These are phyloP conservation scores for Charadrius vociferus DNA, from an alignment of 2,113 vertebrate genomes.

Conservation along the genomic window DNA sequence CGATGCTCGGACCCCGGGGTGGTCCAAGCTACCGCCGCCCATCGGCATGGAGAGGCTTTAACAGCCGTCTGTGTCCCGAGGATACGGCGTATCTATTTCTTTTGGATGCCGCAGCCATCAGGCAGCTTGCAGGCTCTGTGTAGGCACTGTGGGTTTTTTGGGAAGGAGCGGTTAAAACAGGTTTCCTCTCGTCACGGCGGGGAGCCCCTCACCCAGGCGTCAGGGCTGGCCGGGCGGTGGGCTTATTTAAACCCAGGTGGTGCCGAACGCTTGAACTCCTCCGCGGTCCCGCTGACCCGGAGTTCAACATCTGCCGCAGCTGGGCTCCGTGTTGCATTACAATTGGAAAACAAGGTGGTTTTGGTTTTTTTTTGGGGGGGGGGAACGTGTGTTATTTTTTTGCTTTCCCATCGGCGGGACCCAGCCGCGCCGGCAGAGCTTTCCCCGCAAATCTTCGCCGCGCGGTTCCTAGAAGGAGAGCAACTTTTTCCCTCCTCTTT, in stretches of 20 bases:
- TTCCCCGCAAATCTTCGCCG: background rate
- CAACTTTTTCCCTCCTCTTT: conserved; percentile 42
- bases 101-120: fast-evolving
- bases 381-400: background rate
- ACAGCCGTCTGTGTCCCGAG: fast-evolving
- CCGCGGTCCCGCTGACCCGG: fast-evolving
- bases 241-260: background rate
- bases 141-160: background rate
- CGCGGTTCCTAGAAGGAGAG: conserved; percentile 34
- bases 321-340: background rate
- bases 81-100: fast-evolving
- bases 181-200: fast-evolving
- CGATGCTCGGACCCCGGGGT: background rate
- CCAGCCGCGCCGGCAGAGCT: fast-evolving
- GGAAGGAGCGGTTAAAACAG: fast-evolving
- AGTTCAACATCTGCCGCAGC: background rate
- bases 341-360: background rate
- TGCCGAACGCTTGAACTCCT: background rate
- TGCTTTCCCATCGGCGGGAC: fast-evolving
- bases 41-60: fast-evolving
- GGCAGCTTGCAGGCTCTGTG: background rate
- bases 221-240: background rate
- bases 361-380: background rate
- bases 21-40: fast-evolving
- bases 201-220: background rate